These are phyloP conservation scores for Choristoneura fumiferana DNA, from an alignment of 1,140 invertebrate species.

Conservation along the genomic window DNA sequence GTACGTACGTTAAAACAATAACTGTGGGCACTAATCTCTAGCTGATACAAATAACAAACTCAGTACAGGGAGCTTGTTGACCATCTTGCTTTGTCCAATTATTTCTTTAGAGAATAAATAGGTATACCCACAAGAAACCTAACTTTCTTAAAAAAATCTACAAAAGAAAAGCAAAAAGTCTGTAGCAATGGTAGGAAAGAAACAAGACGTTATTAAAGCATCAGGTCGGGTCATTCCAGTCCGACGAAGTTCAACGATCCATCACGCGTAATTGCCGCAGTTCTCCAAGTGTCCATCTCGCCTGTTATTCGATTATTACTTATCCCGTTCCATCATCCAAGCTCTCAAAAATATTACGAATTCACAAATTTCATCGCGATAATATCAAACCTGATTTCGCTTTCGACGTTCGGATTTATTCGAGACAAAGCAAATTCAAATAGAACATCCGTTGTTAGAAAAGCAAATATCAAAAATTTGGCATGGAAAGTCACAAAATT, in stretches of 20 bases:
- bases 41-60: no score
- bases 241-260: constrained; percentile 56
- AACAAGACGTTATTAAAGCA: constrained; percentile 60
- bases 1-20: no score
- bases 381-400: background rate
- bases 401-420: background rate
- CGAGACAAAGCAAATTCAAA: background rate
- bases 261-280: constrained; percentile 59
- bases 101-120: no score
- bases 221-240: constrained; percentile 50
- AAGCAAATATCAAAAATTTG: constrained; percentile 15
- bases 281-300: constrained; percentile 45
- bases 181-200: constrained; percentile 32
- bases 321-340: constrained; percentile 36
- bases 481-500: constrained; percentile 24
- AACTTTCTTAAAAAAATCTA: no score
- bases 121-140: no score
- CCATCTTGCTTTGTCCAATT: no score
- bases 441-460: constrained; percentile 8
- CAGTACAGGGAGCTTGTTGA: no score
- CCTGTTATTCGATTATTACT: constrained; percentile 49
- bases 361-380: background rate
- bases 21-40: no score
- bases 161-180: background rate
- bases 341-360: constrained; percentile 2